Percentiles rank a stretch among this genome's conserved stretches.
These are phyloP conservation scores for Aporrectodea caliginosa DNA, from an alignment of 1,140 invertebrate species.

Conservation along the genomic window DNA sequence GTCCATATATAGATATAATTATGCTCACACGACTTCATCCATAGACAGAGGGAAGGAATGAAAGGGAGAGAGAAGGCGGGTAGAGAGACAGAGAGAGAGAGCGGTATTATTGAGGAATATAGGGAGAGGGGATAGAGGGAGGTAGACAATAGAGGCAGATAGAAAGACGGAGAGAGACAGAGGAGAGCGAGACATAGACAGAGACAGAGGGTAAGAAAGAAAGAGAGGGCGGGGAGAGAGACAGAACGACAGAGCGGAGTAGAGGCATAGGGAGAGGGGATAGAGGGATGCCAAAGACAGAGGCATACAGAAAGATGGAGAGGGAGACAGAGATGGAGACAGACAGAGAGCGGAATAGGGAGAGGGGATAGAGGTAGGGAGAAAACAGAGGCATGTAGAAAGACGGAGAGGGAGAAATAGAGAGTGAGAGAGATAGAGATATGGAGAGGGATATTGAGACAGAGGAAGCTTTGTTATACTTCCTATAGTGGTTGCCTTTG, in stretches of 20 bases:
- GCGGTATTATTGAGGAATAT: no score
- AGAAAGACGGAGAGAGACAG: background rate
- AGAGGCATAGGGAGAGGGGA: background rate
- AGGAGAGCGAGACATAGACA: background rate
- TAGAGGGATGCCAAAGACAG: background rate
- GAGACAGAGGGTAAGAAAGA: background rate
- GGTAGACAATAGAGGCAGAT: no score
- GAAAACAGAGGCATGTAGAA: background rate
- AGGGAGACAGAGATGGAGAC: background rate
- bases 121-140: no score
- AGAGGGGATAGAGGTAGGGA: background rate
- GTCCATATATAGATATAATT: no score
- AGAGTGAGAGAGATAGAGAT: background rate
- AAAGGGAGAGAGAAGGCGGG: no score
- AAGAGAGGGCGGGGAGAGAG: background rate
- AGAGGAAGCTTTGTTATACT: background rate
- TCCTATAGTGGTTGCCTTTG: no score
- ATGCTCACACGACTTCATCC: no score
- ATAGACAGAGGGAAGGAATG: no score
- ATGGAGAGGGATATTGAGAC: background rate
- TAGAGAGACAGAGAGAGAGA: background rate
- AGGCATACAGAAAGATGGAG: background rate
- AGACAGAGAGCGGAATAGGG: background rate
- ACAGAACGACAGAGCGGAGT: background rate
- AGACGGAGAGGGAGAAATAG: background rate